Evolutionary conservation across 2,888 invertebrate species (phyloP).

Genomic region (Megamerina dolium): DNA sequence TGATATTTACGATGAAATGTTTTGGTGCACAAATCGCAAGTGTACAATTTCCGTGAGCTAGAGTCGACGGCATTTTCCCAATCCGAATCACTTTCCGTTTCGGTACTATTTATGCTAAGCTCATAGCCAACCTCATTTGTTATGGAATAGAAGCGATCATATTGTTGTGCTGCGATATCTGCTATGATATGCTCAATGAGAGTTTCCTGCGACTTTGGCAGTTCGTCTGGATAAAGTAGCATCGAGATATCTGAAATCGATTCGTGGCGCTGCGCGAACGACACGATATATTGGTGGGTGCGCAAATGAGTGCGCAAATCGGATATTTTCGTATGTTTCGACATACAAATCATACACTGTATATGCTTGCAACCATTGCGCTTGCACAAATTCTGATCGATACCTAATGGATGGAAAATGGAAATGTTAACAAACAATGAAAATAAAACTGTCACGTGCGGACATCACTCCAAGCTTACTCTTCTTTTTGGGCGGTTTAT

Average conservation of each 20-base stretch:
- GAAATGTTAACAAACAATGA: neutral
- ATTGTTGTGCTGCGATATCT: slow-evolving; percentile 27
- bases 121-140: slow-evolving; percentile 44
- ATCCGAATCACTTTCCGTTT: slow-evolving; percentile 22
- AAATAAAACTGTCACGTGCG: no score
- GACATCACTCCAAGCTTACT: neutral
- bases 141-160: slow-evolving; percentile 44
- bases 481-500: neutral
- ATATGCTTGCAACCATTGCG: slow-evolving; percentile 44
- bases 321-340: slow-evolving; percentile 37
- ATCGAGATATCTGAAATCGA: slow-evolving; percentile 25
- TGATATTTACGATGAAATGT: slow-evolving; percentile 37
- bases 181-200: slow-evolving; percentile 28
- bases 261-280: slow-evolving; percentile 23
- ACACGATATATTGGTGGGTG: slow-evolving; percentile 29
- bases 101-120: slow-evolving; percentile 37
- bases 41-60: slow-evolving; percentile 22
- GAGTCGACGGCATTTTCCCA: slow-evolving; percentile 3
- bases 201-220: slow-evolving; percentile 17
- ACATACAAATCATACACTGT: slow-evolving; percentile 46
- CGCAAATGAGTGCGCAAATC: slow-evolving; percentile 38
- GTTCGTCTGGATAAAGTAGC: slow-evolving; percentile 33
- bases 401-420: slow-evolving; percentile 7
- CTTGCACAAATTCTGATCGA: slow-evolving; percentile 31
- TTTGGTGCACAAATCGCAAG: slow-evolving; percentile 34